Base-by-base conservation (phyloP, 2,113 vertebrate genomes). In the Peucedramus taeniatus region DNA sequence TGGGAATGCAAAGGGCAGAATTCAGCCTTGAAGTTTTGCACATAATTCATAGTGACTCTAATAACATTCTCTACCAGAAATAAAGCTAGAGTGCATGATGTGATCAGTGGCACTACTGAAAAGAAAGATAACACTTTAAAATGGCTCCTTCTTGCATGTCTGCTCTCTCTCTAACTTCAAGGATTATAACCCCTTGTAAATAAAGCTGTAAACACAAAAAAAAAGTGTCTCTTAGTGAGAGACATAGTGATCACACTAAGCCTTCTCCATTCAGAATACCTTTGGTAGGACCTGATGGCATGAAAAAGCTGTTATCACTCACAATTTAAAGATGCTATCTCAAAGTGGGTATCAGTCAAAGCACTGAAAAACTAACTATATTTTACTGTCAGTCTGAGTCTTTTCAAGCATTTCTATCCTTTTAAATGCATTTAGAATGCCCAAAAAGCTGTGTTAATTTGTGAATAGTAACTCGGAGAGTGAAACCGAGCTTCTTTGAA, bases 301-400 rank as follows among this genome's bases (percentile, higher is more conserved):
- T 45, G 53, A 81, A 92, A 88, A 95, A 83, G 28, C 23, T 83
- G 60, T 81, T 87, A 39, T 31, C 50, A 59, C 80, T 85, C 77
- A 83, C 59, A 89, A 56, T 89, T 90, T 57, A 66, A 68, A 85
- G 83, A 51, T 78, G 37, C 40, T 79, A 26, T 51, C 65, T 85
- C 81, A 63, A 80, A 87, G 63, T 19, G 8, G 16, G 8, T 80
- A 86, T 78, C 79, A 90, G n/a, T 70, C 60, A 92, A 90, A 84
- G 54, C 53, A 64, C 69, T 82, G 69, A 42, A 96, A 94, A 96
- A 75, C 65, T 83, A 90, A 82, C 78, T 61, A n/a, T 56, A 87
- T 60, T 93, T 51, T 76, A 83, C 20, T 66, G 66, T 80, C 83
- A 50, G 11, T 30, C 31, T 44, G 45, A 69, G 47, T 37, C 17